phyloP scores from a whole-genome alignment of 2,888 invertebrate species.

The Cepaea hortensis region DNA sequence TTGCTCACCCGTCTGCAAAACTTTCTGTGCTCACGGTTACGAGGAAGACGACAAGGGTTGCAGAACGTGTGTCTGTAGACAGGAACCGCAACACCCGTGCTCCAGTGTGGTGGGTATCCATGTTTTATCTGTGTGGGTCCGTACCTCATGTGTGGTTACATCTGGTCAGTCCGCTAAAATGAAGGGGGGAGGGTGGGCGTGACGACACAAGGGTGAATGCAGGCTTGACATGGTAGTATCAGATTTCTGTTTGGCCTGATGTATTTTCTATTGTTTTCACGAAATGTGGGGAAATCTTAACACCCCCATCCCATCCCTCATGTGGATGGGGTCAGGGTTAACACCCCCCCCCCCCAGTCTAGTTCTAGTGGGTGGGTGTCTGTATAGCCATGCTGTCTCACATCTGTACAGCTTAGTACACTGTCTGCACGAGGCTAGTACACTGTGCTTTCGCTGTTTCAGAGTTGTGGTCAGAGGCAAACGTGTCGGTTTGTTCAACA shows the following conservation, averaged over 20 bases:
- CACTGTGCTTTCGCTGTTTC: neutral
- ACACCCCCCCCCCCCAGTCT: neutral
- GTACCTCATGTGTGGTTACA: neutral
- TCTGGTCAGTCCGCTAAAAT: neutral
- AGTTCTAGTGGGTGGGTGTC: too few species aligned
- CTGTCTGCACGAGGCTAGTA: neutral
- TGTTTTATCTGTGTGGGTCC: neutral
- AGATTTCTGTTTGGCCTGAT: neutral
- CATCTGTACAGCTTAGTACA: neutral
- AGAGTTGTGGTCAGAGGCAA: neutral
- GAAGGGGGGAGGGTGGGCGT: neutral
- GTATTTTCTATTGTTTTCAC: neutral
- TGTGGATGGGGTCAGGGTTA: neutral
- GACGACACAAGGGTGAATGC: neutral
- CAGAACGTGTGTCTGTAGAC: neutral
- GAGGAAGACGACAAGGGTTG: neutral
- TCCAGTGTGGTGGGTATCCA: neutral
- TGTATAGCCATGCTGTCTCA: too few species aligned
- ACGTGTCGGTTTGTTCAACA: constrained; percentile 6
- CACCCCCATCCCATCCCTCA: neutral
- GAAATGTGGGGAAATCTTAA: neutral
- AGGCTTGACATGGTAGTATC: neutral
- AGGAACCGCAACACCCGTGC: neutral
- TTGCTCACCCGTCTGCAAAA: neutral
- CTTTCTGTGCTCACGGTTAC: neutral